Conservation (phyloP, 2,797 vertebrate genomes). For the Sebastes glaucus region DNA sequence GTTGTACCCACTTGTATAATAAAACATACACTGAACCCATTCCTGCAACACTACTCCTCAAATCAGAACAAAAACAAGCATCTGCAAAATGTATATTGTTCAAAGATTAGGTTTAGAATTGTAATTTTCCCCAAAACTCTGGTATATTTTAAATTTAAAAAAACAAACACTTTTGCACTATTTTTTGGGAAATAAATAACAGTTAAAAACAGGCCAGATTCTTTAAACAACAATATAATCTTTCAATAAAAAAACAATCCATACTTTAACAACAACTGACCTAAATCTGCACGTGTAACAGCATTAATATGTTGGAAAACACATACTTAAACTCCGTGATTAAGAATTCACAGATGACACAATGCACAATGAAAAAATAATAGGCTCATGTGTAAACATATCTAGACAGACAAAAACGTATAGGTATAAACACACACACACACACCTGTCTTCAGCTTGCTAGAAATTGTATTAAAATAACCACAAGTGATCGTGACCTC, state of each 20-base stretch:
- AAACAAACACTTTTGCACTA: not conserved
- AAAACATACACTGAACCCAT: not conserved
- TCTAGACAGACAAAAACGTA: not conserved
- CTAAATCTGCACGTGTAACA: not conserved
- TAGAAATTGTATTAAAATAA: constrained; percentile 22
- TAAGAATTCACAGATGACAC: no score
- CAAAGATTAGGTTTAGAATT: not conserved
- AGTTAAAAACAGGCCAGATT: not conserved
- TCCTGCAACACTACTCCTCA: not conserved
- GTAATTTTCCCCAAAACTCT: not conserved
- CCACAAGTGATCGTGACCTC: constrained; percentile 9
- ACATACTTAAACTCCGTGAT: not conserved
- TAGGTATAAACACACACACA: not conserved
- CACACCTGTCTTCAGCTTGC: constrained; percentile 55
- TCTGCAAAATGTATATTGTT: not conserved
- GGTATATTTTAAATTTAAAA: not conserved
- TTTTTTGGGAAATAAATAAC: not conserved
- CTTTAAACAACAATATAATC: not conserved
- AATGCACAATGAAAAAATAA: not conserved
- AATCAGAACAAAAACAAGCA: not conserved
- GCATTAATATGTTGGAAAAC: not conserved
- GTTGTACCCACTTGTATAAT: not conserved
- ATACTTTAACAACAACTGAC: not conserved
- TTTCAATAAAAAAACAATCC: not conserved
- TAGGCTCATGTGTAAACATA: not conserved